Conservation (phyloP, 30 jellyfish, hydroid and myxozoan genomes). For the Clytia hemisphaerica region DNA sequence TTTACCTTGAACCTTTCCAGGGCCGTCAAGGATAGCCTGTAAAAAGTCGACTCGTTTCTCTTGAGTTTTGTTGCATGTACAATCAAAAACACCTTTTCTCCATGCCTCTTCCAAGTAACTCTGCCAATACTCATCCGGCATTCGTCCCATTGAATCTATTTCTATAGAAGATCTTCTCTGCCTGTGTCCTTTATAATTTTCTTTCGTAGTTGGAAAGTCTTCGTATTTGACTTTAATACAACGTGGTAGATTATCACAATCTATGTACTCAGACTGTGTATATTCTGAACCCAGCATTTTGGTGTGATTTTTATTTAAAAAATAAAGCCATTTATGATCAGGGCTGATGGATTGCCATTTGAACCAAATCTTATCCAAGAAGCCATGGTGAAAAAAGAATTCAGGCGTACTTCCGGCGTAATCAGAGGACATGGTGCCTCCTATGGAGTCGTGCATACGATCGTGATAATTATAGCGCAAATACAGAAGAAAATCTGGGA, state of each 20-base stretch:
- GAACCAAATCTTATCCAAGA: conserved; percentile 87
- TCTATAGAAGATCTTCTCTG: conserved; percentile 32
- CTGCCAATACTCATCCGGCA: conserved; percentile 8
- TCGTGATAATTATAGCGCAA: conserved; percentile 74
- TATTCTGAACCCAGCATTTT: conserved; percentile 71
- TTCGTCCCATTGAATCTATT: conserved; percentile 31
- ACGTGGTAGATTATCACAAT: conserved; percentile 75
- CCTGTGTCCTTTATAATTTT: no score
- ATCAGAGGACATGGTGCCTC: conserved; percentile 96
- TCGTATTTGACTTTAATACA: conserved; percentile 54
- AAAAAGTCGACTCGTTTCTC: no score
- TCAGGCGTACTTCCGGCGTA: conserved; percentile 94
- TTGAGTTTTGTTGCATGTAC: no score
- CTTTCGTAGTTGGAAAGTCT: conserved; percentile 33
- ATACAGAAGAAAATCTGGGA: conserved; percentile 59
- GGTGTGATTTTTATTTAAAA: conserved; percentile 11
- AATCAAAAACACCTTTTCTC: no score
- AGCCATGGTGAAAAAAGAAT: conserved; percentile 76
- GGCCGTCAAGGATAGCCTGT: no score
- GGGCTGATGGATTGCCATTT: conserved; percentile 74
- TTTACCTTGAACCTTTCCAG: no score
- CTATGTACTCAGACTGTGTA: conserved; percentile 47
- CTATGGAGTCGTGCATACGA: conserved; percentile 61
- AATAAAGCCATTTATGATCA: conserved; percentile 49
- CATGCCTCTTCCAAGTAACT: conserved; percentile 17